These are phyloP conservation scores for Lycaena phlaeas DNA, from an alignment of 2,888 invertebrate genomes.

Conservation along the genomic window DNA sequence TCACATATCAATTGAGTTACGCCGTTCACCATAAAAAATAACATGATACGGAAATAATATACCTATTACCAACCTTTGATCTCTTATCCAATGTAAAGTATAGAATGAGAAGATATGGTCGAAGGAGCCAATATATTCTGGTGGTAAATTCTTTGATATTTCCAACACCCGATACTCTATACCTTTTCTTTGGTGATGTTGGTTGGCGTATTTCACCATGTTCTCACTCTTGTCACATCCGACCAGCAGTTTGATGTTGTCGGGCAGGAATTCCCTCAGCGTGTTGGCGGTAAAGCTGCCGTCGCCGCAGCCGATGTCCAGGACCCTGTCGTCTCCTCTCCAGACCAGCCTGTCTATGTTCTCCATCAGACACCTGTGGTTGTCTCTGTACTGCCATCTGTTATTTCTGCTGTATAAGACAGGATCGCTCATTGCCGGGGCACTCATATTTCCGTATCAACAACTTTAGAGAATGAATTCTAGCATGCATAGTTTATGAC, in stretches of 20 bases:
- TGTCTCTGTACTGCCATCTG: slow-evolving; percentile 2
- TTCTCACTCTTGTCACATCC: neutral
- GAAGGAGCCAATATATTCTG: neutral
- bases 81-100: neutral
- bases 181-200: neutral
- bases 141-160: neutral
- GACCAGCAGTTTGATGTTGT: neutral
- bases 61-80: slow-evolving; percentile 4
- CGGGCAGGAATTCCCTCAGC: neutral
- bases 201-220: slow-evolving; percentile 3
- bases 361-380: neutral
- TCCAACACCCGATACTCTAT: neutral
- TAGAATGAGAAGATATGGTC: neutral
- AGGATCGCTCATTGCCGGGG: neutral
- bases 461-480: too few relatives aligned
- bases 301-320: slow-evolving; percentile 1
- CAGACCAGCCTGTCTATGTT: neutral
- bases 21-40: too few relatives aligned
- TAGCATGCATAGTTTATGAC: too few relatives aligned
- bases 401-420: slow-evolving; percentile 1
- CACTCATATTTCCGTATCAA: too few relatives aligned
- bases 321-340: neutral
- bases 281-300: slow-evolving; percentile 1
- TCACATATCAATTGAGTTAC: too few relatives aligned
- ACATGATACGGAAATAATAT: too few relatives aligned